phyloP scores from a whole-genome alignment of 2,888 invertebrate genomes.

The Drosophila diplacantha region DNA sequence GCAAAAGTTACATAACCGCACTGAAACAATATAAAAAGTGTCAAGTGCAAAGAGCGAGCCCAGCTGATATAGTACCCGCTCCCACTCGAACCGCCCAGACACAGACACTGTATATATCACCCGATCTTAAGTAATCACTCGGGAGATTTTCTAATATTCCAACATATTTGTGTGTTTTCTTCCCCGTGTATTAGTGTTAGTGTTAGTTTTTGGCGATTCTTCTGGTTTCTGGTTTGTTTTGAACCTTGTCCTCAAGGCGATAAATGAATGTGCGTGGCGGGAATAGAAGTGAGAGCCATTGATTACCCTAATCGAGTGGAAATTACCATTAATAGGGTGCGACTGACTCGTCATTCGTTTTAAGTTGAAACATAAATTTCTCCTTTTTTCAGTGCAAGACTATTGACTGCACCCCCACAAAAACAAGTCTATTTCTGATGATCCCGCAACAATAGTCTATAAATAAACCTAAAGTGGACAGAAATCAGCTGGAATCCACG shows the following conservation, averaged over 20 bases:
- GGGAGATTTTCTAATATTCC: constrained; percentile 22
- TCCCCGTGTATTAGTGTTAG: not conserved
- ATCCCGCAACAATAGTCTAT: constrained; percentile 19
- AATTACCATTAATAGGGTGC: constrained; percentile 1
- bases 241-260: constrained; percentile 66
- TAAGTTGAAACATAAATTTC: too few species aligned
- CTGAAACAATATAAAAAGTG: constrained; percentile 25
- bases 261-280: constrained; percentile 38
- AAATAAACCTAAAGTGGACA: constrained; percentile 9
- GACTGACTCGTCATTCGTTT: not conserved
- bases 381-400: not conserved
- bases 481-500: constrained; percentile 10
- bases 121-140: constrained; percentile 51
- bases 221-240: constrained; percentile 31
- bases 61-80: constrained; percentile 23
- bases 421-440: constrained; percentile 9
- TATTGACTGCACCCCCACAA: constrained; percentile 2
- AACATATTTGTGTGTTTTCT: constrained; percentile 9
- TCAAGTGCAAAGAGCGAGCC: constrained; percentile 37
- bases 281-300: constrained; percentile 3
- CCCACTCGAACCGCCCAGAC: constrained; percentile 25
- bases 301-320: constrained; percentile 25
- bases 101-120: constrained; percentile 46
- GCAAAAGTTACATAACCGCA: constrained; percentile 55
- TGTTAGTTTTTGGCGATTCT: constrained; percentile 9